Evolutionary conservation across 2,797 vertebrate species (phyloP), one percentile per base, ranked within the genome.

Genomic region (Pseudomugil gertrudae): DNA sequence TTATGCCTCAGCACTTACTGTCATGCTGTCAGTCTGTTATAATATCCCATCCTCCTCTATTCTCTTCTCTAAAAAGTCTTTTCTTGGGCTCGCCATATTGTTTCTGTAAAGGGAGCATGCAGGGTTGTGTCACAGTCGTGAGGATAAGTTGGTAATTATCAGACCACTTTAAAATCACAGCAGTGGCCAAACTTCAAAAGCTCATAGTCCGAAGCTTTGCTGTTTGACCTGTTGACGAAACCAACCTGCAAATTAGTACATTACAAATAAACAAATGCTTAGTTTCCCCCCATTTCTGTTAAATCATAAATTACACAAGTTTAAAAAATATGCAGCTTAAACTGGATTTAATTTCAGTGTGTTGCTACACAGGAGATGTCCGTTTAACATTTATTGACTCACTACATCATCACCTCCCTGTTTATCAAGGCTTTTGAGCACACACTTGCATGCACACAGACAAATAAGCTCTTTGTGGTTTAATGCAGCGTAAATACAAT

Each of bases 1-100:
- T 63, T 69, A 74, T 81, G 88, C 72, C 84, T 89, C 78, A 70
- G 79, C 85, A 79, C 87, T 87, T 82, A 86, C 83, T 83, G 83
- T 72, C 84, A 81, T 57, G 79, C 87, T 83, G 84, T 85, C 89
- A 89, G 82, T 79, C 81, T 85, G 75, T 92, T 87, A 90, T 92
- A 94, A 94, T 91, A 92, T 91, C 80, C 75, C 87, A 90, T 84
- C 66, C 81, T 90, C 78, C 76, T 76, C 76, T 88, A 82, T 84
- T 91, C 78, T 36, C 70, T 90, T 89, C 61, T 84, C 83, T 78
- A 68, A 54, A 69, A 87, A 87, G 85, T 90, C 73, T 35, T 76
- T 78, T 84, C 64, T 84, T 70, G 87, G 77, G 88, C 86, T 90
- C 83, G 84, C 88, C 72, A 77, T 90, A 93, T 89, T 77, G 88